Percentiles rank a stretch among this genome's conserved stretches.
Evolutionary conservation across 2,888 invertebrate species (phyloP).

Genomic region (Cosmopolites sordidus): DNA sequence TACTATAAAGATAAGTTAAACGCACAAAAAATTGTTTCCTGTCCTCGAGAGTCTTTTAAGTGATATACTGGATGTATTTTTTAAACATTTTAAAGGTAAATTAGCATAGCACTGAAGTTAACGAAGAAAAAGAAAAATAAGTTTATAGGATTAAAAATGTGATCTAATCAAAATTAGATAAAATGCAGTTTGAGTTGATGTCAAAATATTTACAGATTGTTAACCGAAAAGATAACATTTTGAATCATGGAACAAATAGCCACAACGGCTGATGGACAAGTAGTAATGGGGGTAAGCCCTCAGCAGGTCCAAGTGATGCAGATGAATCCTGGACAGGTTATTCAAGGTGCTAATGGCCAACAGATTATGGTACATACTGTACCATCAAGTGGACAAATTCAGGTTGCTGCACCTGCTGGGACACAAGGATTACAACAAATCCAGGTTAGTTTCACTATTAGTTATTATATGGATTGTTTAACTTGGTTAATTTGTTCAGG

Average conservation of each 20-base stretch:
- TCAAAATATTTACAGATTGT: too few species aligned
- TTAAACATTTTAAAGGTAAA: too few species aligned
- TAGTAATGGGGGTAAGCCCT: conserved; percentile 53
- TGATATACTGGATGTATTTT: too few species aligned
- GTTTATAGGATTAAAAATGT: too few species aligned
- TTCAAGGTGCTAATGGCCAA: conserved; percentile 64
- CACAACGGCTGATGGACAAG: conserved; percentile 58
- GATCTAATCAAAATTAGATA: too few species aligned
- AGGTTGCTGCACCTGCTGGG: conserved; percentile 55
- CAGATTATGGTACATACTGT: conserved; percentile 69
- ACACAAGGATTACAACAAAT: conserved; percentile 65
- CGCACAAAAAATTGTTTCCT: too few species aligned
- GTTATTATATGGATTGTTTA: neutral
- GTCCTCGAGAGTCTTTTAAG: too few species aligned
- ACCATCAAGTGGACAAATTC: conserved; percentile 58
- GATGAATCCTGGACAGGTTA: conserved; percentile 57
- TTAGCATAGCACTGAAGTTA: too few species aligned
- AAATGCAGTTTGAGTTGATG: too few species aligned
- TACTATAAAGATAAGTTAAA: too few species aligned
- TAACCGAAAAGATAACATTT: too few species aligned
- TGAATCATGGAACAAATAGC: conserved; percentile 57
- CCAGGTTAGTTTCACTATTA: conserved; percentile 54
- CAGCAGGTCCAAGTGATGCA: conserved; percentile 62
- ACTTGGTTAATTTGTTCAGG: conserved; percentile 48
- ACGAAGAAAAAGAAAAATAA: too few species aligned